Evolutionary conservation across 2,888 invertebrate genomes (phyloP).

Genomic region (Nysson spinosus): DNA sequence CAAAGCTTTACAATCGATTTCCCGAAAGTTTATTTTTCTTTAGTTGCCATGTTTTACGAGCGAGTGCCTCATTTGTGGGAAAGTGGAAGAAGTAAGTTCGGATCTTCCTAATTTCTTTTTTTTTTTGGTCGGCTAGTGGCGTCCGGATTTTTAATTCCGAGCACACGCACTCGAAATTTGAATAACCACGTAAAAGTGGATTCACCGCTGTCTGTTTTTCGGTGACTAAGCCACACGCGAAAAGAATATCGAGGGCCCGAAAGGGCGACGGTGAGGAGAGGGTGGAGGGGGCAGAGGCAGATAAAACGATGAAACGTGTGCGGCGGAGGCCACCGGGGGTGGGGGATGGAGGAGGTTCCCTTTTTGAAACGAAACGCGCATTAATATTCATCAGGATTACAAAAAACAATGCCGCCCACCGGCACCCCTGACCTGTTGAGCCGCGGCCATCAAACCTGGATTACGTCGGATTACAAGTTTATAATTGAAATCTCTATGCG

Average conservation of each 20-base stretch:
- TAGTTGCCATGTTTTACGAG: too few species aligned
- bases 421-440: conserved; percentile 71
- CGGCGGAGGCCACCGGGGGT: conserved; percentile 8
- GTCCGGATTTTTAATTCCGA: conserved; percentile 67
- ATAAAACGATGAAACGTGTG: neutral
- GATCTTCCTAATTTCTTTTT: too few species aligned
- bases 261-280: conserved; percentile 7
- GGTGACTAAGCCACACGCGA: conserved; percentile 75
- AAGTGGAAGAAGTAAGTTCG: conserved; percentile 10
- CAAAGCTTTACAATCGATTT: too few species aligned
- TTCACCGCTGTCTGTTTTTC: conserved; percentile 56
- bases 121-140: conserved; percentile 17
- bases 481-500: conserved; percentile 71
- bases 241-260: conserved; percentile 72
- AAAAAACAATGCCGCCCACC: conserved; percentile 68
- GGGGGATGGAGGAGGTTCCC: conserved; percentile 9
- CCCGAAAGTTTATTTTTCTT: too few species aligned
- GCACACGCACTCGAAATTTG: conserved; percentile 73
- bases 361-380: conserved; percentile 50
- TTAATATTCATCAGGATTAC: conserved; percentile 76
- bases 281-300: conserved; percentile 1
- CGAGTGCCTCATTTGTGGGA: too few species aligned
- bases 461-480: conserved; percentile 71
- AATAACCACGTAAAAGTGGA: conserved; percentile 72
- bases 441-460: conserved; percentile 68